phyloP scores from a whole-genome alignment of 1,140 invertebrate genomes.

The Helicoverpa zea region DNA sequence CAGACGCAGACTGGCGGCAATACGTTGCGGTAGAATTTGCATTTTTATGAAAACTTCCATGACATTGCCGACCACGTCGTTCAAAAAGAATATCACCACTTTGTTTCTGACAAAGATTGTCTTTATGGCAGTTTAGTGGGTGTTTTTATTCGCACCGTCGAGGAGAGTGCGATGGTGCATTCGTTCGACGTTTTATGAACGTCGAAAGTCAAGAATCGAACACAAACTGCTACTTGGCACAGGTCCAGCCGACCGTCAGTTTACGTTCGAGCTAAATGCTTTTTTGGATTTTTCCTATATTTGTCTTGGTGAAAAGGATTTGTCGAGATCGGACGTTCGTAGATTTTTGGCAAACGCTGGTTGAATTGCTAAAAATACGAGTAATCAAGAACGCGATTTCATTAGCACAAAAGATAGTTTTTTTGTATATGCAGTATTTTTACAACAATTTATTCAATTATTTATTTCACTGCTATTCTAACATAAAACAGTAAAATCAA shows the following conservation, averaged over 20 bases:
- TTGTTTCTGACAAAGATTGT: constrained; percentile 50
- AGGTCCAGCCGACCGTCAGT: constrained; percentile 47
- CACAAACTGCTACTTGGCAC: constrained; percentile 51
- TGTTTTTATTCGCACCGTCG: constrained; percentile 47
- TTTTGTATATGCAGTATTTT: too few relatives aligned
- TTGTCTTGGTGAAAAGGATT: constrained; percentile 53
- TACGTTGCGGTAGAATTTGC: constrained; percentile 49
- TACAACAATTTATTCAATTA: too few relatives aligned
- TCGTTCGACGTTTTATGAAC: constrained; percentile 47
- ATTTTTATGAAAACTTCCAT: constrained; percentile 54
- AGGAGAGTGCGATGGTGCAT: constrained; percentile 42
- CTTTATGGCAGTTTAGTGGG: constrained; percentile 42
- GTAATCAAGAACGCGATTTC: neutral
- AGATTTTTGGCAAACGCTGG: constrained; percentile 37
- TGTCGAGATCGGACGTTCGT: constrained; percentile 37
- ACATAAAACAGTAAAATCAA: too few relatives aligned
- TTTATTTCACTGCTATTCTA: too few relatives aligned
- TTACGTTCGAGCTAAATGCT: constrained; percentile 50
- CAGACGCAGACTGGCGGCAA: constrained; percentile 47
- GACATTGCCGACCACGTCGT: constrained; percentile 41
- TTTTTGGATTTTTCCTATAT: constrained; percentile 49
- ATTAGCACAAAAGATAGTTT: too few relatives aligned
- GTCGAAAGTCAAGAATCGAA: constrained; percentile 48
- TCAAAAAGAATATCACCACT: constrained; percentile 47
- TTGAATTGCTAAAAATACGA: constrained; percentile 31